Evolutionary conservation across 2,888 invertebrate species (phyloP).

Genomic region (Tachina fera): DNA sequence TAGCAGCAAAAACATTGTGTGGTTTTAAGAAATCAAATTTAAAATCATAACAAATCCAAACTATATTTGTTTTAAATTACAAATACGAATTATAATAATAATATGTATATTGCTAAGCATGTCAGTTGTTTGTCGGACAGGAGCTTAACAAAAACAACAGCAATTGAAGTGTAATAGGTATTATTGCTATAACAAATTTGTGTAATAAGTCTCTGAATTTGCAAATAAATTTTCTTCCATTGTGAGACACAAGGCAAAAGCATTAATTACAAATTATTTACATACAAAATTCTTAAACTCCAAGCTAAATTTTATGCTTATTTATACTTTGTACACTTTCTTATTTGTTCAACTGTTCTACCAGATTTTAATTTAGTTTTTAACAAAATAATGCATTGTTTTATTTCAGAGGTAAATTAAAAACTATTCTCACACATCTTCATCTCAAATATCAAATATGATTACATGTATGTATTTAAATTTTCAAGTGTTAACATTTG

Average conservation of each 20-base stretch:
- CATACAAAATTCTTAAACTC: too few relatives aligned
- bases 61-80: constrained; percentile 1
- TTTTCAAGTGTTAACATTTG: background rate
- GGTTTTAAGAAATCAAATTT: constrained; percentile 31
- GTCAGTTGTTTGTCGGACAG: background rate
- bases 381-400: background rate
- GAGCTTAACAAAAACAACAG: background rate
- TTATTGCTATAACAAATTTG: too few relatives aligned
- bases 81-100: constrained; percentile 20
- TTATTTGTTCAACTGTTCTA: background rate
- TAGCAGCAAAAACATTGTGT: background rate
- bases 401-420: constrained; percentile 30
- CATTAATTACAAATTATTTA: too few relatives aligned
- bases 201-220: too few relatives aligned
- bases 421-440: background rate
- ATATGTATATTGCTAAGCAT: background rate
- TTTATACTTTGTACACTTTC: background rate
- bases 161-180: too few relatives aligned
- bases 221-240: too few relatives aligned
- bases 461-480: background rate
- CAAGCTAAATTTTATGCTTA: too few relatives aligned
- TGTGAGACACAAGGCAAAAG: too few relatives aligned
- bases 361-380: background rate
- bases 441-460: background rate
- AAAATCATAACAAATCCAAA: constrained; percentile 28